Percentiles rank a stretch among this genome's conserved stretches.
Conservation (phyloP, 2,888 invertebrate genomes). For the Tillus elongatus region DNA sequence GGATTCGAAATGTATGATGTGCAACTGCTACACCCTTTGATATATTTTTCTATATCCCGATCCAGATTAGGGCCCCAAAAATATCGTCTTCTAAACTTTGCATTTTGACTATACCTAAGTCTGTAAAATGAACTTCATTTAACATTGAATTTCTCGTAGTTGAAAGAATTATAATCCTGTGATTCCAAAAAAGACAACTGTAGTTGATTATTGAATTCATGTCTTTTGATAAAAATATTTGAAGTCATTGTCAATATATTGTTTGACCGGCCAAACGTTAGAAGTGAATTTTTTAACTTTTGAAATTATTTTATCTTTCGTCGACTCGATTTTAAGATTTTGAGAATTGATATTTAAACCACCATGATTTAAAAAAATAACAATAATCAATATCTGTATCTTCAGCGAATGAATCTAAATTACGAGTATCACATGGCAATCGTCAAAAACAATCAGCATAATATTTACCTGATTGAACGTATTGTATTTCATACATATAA, state of each 20-base stretch:
- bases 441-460: constrained; percentile 1
- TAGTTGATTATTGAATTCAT: background rate
- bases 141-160: background rate
- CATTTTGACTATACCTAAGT: background rate
- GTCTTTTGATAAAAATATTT: background rate
- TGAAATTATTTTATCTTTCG: background rate
- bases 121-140: background rate
- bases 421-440: background rate
- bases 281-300: background rate
- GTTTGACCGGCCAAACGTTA: background rate
- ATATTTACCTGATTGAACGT: constrained; percentile 1
- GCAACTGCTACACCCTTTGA: background rate
- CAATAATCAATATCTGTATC: background rate
- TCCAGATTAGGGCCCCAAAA: background rate
- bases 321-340: background rate
- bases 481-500: background rate
- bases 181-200: constrained; percentile 1
- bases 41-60: background rate
- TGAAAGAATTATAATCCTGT: background rate
- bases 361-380: background rate
- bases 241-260: background rate
- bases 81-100: background rate
- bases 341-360: background rate
- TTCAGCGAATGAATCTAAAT: background rate
- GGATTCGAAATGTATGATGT: background rate